Conservation (phyloP, 2,888 invertebrate species). For the Lepidocyrtinus sp. region DNA sequence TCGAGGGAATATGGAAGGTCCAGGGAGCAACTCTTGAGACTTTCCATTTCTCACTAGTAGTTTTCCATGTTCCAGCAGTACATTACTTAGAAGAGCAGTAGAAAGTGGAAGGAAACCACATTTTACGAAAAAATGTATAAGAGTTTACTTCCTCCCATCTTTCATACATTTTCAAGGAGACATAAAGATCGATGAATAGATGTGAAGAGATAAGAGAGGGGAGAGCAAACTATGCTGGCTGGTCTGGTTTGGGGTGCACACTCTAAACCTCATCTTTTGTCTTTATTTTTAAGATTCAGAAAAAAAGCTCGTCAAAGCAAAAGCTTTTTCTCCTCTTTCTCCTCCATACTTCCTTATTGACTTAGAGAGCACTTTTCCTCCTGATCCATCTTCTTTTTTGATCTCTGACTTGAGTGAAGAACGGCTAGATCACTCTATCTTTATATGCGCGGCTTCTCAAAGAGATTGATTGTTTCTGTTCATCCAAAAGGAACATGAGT, state of each 20-base stretch:
- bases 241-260: constrained; percentile 26
- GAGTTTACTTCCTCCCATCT: too few species aligned
- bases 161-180: too few species aligned
- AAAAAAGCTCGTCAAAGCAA: too few species aligned
- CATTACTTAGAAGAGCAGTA: too few species aligned
- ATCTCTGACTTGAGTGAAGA: constrained; percentile 13
- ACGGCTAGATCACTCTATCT: background rate
- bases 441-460: too few species aligned
- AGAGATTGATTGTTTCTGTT: too few species aligned
- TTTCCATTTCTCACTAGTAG: constrained; percentile 32
- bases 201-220: constrained; percentile 21
- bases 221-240: too few species aligned
- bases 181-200: background rate
- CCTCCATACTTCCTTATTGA: constrained; percentile 6
- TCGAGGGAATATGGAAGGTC: constrained; percentile 43
- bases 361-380: background rate
- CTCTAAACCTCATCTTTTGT: constrained; percentile 33
- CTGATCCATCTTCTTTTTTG: constrained; percentile 25
- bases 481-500: too few species aligned
- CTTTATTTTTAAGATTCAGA: constrained; percentile 37
- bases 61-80: background rate
- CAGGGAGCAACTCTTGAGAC: constrained; percentile 35
- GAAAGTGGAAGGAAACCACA: too few species aligned
- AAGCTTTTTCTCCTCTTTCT: constrained; percentile 2
- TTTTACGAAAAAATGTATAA: too few species aligned